Percentiles rank a stretch among this genome's conserved stretches.
Evolutionary conservation across 2,888 invertebrate species (phyloP).

Genomic region (Leptura quadrifasciata): DNA sequence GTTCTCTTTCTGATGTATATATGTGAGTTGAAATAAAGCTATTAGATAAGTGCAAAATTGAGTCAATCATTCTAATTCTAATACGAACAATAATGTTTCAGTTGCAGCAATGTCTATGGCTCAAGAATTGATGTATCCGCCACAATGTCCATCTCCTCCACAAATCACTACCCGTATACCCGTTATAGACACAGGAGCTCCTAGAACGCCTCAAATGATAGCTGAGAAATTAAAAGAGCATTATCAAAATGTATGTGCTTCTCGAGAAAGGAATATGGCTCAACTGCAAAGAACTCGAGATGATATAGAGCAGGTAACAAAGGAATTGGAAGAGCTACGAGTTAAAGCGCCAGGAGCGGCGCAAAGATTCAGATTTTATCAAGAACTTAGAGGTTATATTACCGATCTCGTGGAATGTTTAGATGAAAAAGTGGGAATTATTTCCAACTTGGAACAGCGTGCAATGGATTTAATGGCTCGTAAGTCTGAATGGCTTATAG

Average conservation of each 20-base stretch:
- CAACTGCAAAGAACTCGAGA: conserved; percentile 73
- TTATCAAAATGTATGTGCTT: conserved; percentile 66
- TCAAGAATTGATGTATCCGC: conserved; percentile 61
- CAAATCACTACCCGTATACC: conserved; percentile 69
- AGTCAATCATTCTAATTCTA: no score
- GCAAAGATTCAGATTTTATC: conserved; percentile 93
- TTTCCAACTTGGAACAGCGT: conserved; percentile 87
- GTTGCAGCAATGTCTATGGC: conserved; percentile 64
- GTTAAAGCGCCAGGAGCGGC: conserved; percentile 81
- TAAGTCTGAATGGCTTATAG: conserved; percentile 85
- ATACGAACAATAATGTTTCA: no score
- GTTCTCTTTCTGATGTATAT: no score
- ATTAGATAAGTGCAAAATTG: no score
- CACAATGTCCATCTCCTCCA: conserved; percentile 72
- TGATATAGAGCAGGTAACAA: conserved; percentile 69
- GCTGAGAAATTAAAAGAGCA: conserved; percentile 75
- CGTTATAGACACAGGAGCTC: conserved; percentile 69
- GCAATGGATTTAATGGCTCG: conserved; percentile 83
- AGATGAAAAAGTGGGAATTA: conserved; percentile 91
- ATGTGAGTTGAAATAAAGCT: no score
- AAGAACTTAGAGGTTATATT: conserved; percentile 94
- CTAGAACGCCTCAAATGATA: conserved; percentile 75
- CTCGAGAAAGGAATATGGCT: conserved; percentile 72
- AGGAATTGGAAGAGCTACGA: conserved; percentile 77
- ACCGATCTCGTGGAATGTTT: conserved; percentile 98